Conservation (phyloP, 2,888 invertebrate species). For the Nephrotoma appendiculata region DNA sequence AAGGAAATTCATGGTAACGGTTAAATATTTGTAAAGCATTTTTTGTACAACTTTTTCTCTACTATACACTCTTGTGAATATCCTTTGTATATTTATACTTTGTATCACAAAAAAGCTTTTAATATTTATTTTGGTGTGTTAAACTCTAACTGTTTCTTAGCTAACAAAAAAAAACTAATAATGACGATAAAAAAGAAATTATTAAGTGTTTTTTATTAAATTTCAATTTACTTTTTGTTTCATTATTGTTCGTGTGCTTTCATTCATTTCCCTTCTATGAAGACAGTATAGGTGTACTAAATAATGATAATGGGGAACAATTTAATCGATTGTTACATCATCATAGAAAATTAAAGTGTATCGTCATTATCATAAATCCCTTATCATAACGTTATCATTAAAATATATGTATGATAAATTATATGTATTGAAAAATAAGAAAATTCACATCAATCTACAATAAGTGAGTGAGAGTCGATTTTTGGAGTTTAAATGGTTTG, state of each 20-base stretch:
- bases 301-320: not conserved
- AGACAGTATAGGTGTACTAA: not conserved
- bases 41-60: not conserved
- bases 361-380: not conserved
- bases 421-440: not conserved
- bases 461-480: no score
- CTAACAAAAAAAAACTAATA: not conserved
- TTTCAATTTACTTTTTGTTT: not conserved
- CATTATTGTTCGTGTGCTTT: not conserved
- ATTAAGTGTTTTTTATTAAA: not conserved
- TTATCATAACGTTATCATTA: not conserved
- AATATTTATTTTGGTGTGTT: not conserved
- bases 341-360: not conserved
- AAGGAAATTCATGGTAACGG: not conserved
- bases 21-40: not conserved
- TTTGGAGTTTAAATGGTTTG: no score
- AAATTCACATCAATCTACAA: not conserved
- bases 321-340: not conserved
- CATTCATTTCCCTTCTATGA: no score
- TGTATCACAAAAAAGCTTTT: not conserved
- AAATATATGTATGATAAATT: not conserved
- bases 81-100: not conserved
- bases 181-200: not conserved
- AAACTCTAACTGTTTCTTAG: not conserved
- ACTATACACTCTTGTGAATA: not conserved